Percentiles rank a stretch among this genome's conserved stretches.
phyloP scores from a whole-genome alignment of 2,797 vertebrate genomes.

The Serranus cabrilla region DNA sequence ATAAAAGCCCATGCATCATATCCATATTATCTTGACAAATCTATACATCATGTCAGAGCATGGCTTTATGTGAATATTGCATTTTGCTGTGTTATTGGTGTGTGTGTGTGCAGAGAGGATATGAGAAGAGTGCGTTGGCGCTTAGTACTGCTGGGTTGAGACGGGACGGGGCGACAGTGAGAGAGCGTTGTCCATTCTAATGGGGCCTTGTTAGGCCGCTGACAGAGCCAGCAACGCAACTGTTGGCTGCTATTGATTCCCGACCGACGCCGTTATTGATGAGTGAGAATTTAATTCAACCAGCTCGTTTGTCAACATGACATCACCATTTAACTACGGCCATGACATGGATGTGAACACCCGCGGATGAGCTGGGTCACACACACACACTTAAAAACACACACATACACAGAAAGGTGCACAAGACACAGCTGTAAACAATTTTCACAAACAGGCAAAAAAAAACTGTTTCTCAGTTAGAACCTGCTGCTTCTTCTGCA shows the following conservation, averaged over 20 bases:
- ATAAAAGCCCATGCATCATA: conserved; percentile 81
- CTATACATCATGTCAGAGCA: conserved; percentile 81
- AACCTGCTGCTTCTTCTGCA: conserved; percentile 21
- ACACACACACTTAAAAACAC: conserved; percentile 12
- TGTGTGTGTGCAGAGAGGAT: conserved; percentile 73
- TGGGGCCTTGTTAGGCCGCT: conserved; percentile 80
- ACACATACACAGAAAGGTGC: conserved; percentile 12
- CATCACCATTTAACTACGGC: conserved; percentile 83
- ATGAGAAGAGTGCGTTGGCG: conserved; percentile 55
- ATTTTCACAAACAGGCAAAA: conserved; percentile 16
- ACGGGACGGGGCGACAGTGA: conserved; percentile 61
- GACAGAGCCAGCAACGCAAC: conserved; percentile 78
- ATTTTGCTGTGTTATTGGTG: conserved; percentile 67
- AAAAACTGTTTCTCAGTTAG: conserved; percentile 1
- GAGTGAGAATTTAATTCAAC: conserved; percentile 87
- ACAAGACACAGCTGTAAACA: not conserved
- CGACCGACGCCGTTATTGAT: conserved; percentile 84
- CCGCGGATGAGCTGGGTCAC: conserved; percentile 53
- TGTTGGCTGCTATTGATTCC: conserved; percentile 84
- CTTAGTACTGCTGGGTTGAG: conserved; percentile 43
- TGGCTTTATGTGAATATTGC: conserved; percentile 78
- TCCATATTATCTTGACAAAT: conserved; percentile 84
- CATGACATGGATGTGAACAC: conserved; percentile 73
- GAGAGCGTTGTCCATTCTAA: conserved; percentile 81
- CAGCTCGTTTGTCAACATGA: conserved; percentile 86